Conservation (phyloP, 2,888 invertebrate genomes). For the Agrotis segetum region DNA sequence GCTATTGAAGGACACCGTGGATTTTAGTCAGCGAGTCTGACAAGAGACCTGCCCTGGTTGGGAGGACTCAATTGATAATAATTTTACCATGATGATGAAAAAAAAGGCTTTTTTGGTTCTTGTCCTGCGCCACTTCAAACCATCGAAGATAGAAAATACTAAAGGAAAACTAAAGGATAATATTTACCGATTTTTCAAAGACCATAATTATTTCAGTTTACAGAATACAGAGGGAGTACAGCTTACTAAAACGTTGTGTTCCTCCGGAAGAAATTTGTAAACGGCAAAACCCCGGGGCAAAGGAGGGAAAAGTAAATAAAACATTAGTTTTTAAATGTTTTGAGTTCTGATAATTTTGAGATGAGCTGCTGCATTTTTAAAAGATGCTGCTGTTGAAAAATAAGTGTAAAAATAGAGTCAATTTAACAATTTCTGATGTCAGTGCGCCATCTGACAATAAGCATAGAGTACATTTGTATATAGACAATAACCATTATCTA, state of each 20-base stretch:
- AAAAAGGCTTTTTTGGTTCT: too few species aligned
- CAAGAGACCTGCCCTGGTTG: too few species aligned
- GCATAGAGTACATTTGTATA: too few species aligned
- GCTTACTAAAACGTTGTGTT: too few species aligned
- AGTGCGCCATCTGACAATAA: background rate
- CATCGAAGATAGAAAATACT: too few species aligned
- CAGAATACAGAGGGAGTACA: background rate
- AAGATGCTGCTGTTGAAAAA: background rate
- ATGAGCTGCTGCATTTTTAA: background rate
- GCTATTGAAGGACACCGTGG: too few species aligned
- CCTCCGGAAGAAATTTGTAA: background rate
- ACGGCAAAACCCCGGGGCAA: background rate
- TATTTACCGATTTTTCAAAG: slow-evolving; percentile 9
- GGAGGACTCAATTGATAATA: too few species aligned
- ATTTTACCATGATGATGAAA: too few species aligned
- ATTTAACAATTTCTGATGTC: background rate
- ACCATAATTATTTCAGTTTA: background rate
- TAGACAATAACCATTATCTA: too few species aligned
- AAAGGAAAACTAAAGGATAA: background rate
- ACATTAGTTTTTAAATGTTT: background rate
- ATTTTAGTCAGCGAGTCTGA: too few species aligned
- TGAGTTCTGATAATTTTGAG: background rate
- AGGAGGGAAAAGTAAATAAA: background rate
- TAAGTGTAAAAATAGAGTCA: slow-evolving; percentile 1
- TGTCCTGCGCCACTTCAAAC: too few species aligned